Conservation (phyloP, 2,113 vertebrate species). For the Thamnaconus septentrionalis region DNA sequence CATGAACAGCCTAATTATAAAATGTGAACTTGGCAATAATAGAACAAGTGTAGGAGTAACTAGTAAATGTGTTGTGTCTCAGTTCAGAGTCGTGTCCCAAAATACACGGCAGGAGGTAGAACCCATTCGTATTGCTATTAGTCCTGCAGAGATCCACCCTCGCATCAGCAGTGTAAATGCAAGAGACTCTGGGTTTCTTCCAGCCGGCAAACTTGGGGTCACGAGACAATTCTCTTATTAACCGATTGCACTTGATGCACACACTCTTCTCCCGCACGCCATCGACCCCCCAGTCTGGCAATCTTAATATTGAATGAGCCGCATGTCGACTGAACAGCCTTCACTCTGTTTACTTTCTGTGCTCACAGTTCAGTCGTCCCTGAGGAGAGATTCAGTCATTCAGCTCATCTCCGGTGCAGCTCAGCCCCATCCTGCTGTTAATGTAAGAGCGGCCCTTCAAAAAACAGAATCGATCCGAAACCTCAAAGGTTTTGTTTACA, state of each 20-base stretch:
- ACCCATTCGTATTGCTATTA: too few species aligned
- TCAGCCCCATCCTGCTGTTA: constrained; percentile 34
- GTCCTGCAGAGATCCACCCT: too few species aligned
- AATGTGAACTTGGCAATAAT: not conserved
- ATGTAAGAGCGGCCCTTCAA: constrained; percentile 23
- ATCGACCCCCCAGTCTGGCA: not conserved
- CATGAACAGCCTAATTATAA: not conserved
- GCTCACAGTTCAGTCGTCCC: constrained; percentile 54
- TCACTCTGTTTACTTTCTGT: constrained; percentile 43
- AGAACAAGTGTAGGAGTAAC: not conserved
- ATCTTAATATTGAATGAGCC: constrained; percentile 53
- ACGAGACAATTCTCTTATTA: constrained; percentile 15
- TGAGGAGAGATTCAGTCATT: constrained; percentile 53
- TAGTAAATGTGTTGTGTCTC: not conserved
- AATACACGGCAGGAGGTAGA: too few species aligned
- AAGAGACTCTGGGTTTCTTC: too few species aligned
- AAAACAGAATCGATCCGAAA: constrained; percentile 45
- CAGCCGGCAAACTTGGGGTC: too few species aligned
- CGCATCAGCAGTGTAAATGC: too few species aligned
- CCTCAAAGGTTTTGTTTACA: constrained; percentile 66
- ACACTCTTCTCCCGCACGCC: constrained; percentile 2
- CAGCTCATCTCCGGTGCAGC: constrained; percentile 47
- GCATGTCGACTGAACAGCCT: constrained; percentile 27
- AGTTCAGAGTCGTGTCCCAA: not conserved
- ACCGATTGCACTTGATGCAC: constrained; percentile 11